Evolutionary conservation across 2,113 vertebrate species (phyloP), one percentile per base, ranked within the genome.

Genomic region (Ophthalmolycus amberensis): DNA sequence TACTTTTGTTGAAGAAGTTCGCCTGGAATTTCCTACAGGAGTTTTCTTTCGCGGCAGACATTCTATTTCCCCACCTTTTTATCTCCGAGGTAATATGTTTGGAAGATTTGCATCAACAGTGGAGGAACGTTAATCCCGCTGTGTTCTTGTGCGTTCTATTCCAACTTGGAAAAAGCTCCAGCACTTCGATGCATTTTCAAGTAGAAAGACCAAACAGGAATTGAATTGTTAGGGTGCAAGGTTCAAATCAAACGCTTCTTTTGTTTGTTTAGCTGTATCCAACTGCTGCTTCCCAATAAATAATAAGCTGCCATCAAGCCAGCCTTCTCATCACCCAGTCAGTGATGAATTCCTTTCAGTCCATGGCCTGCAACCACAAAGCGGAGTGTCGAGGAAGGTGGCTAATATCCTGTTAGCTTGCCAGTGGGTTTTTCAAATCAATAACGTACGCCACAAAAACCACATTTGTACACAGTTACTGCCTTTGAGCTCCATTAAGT

Each of bases 1-100:
- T 96, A 75, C 95, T 96, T 87, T 96, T 96, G 80, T 96, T 96
- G 84, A 96, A 96, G 88, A 96, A 96, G 89, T 96, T 96, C 29
- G 96, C 95, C 82, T 96, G 96, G 76, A 96, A 96, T 88, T 96
- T 96, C 85, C 96, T 94, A 63, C 96, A 96, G 25, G 95, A 84
- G 78, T 94, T 96, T 88, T 96, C 95, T 84, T 96, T 96, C 0
- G 92, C 92, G 65, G 91, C 32, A 88, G 95, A 95, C 95, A 96
- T 96, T 7, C 71, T 95, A 58, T 65, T 60, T 27, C 25, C 25
- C 56, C 3, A 5, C n/a, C 12, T 27, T 14, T 27, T 12, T 14
- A 27, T 32, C 9, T 14, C 10, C 54, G 6, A 7, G 50, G 54
- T 56, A 25, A 27, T 2, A 12, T 2, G 5, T 25, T 9, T 56